Conservation (phyloP, 2,113 vertebrate species). For the Oxygymnocypris stewartii region DNA sequence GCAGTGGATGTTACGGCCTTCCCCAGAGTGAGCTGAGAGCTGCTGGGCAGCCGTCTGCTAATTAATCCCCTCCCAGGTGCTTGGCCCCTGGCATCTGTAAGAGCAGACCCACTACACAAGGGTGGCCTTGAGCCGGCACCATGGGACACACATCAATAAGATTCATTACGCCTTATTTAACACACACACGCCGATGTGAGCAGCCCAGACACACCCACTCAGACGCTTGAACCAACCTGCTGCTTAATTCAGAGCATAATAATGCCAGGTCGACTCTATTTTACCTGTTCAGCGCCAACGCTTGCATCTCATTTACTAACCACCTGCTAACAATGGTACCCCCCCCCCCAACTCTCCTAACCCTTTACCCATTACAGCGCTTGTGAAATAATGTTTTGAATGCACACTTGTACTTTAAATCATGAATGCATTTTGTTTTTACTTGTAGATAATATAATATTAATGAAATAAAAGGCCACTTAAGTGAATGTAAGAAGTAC, state of each 20-base stretch:
- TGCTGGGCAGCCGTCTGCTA: slow-evolving; percentile 80
- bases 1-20: slow-evolving; percentile 61
- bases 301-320: neutral
- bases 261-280: slow-evolving; percentile 47
- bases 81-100: slow-evolving; percentile 74
- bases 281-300: neutral
- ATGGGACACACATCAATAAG: slow-evolving; percentile 68
- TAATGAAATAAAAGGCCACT: neutral
- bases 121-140: slow-evolving; percentile 69
- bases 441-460: neutral
- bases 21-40: slow-evolving; percentile 70
- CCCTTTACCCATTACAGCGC: neutral
- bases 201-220: slow-evolving; percentile 62
- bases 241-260: slow-evolving; percentile 61
- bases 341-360: neutral
- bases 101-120: slow-evolving; percentile 61
- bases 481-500: neutral
- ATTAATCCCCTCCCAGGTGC: slow-evolving; percentile 76
- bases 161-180: slow-evolving; percentile 74
- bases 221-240: slow-evolving; percentile 49
- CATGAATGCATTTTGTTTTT: neutral
- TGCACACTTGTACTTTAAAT: neutral
- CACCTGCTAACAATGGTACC: neutral
- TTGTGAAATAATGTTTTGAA: neutral
- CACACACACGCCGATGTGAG: slow-evolving; percentile 49